Evolutionary conservation across 1,140 invertebrate species (phyloP).

Genomic region (Lordiphosa collinella): DNA sequence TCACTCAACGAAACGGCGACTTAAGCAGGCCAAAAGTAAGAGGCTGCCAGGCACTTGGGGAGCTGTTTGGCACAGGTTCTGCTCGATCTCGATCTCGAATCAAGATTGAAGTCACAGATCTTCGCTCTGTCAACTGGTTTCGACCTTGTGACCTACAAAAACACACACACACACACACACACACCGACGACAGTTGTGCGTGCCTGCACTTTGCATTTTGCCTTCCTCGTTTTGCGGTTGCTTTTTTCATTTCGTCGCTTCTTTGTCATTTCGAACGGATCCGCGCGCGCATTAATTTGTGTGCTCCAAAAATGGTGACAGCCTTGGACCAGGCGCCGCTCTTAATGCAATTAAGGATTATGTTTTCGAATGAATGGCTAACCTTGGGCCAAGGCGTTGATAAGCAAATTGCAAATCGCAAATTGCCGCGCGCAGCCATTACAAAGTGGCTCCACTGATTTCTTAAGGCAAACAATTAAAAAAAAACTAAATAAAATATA

Average conservation of each 20-base stretch:
- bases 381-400: slow-evolving; percentile 37
- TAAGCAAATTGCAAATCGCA: slow-evolving; percentile 40
- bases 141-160: slow-evolving; percentile 64
- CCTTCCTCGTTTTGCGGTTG: slow-evolving; percentile 9
- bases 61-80: slow-evolving; percentile 17
- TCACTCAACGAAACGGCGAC: slow-evolving; percentile 4
- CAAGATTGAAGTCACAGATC: slow-evolving; percentile 6
- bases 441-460: slow-evolving; percentile 7
- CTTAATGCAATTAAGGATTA: slow-evolving; percentile 43
- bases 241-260: not conserved
- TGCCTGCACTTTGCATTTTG: slow-evolving; percentile 35
- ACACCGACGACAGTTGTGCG: slow-evolving; percentile 15
- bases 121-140: slow-evolving; percentile 24
- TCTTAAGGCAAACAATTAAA: not conserved
- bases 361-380: slow-evolving; percentile 26
- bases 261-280: slow-evolving; percentile 20
- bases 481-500: not conserved
- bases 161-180: not conserved
- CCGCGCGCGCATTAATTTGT: slow-evolving; percentile 34
- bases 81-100: slow-evolving; percentile 3
- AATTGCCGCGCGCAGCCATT: too few species aligned
- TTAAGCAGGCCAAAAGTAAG: slow-evolving; percentile 49
- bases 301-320: slow-evolving; percentile 12
- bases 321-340: slow-evolving; percentile 15
- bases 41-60: slow-evolving; percentile 27